phyloP scores from a whole-genome alignment of 2,888 invertebrate genomes.

The Malacosoma neustria region DNA sequence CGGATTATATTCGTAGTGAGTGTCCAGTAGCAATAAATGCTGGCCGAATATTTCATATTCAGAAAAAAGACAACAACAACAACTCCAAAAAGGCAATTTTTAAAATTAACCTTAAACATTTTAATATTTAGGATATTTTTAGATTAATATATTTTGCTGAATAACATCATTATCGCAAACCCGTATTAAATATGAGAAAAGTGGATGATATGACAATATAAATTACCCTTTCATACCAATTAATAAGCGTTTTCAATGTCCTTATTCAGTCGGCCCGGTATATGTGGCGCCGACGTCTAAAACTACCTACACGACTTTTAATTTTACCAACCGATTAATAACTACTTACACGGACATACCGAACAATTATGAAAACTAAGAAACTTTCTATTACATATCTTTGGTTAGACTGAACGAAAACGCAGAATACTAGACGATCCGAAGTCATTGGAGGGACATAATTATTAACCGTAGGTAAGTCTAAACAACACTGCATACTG shows the following conservation, averaged over 20 bases:
- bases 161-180: conserved; percentile 75
- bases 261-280: conserved; percentile 66
- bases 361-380: conserved; percentile 49
- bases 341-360: conserved; percentile 64
- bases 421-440: conserved; percentile 63
- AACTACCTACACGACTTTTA: conserved; percentile 65
- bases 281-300: conserved; percentile 56
- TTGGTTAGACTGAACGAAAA: conserved; percentile 70
- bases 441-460: conserved; percentile 72
- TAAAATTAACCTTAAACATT: conserved; percentile 66
- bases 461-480: conserved; percentile 60
- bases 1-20: too few species aligned
- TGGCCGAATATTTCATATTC: conserved; percentile 64
- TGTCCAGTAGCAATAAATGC: conserved; percentile 32
- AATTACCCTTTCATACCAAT: conserved; percentile 76
- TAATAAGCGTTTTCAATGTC: conserved; percentile 76
- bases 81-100: conserved; percentile 67
- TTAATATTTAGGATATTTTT: conserved; percentile 66
- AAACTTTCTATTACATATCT: conserved; percentile 54
- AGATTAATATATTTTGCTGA: conserved; percentile 71
- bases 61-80: conserved; percentile 63
- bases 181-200: conserved; percentile 75
- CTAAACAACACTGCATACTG: conserved; percentile 70
- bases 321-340: conserved; percentile 64
- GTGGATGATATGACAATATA: conserved; percentile 76